phyloP scores from a whole-genome alignment of 2,888 invertebrate genomes.

The Sicus ferrugineus region DNA sequence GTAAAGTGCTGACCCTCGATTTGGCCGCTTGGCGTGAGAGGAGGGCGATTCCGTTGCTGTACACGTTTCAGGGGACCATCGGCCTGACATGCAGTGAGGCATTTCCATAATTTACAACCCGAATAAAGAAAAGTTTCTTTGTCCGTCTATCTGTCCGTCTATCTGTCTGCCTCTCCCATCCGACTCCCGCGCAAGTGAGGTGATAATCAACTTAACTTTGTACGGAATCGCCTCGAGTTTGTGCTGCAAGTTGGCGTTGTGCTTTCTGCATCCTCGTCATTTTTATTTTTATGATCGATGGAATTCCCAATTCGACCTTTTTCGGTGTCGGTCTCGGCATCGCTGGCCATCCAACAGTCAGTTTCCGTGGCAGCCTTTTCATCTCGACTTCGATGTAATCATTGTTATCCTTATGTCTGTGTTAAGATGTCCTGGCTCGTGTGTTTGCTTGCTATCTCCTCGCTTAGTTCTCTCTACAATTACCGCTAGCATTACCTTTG shows the following conservation, averaged over 20 bases:
- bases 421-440: conserved; percentile 25
- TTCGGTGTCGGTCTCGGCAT: conserved; percentile 33
- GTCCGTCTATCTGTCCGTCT: not conserved
- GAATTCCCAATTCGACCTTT: conserved; percentile 61
- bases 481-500: conserved; percentile 45
- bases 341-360: conserved; percentile 37
- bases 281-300: conserved; percentile 63
- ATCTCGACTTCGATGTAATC: conserved; percentile 17
- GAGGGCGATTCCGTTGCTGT: conserved; percentile 10
- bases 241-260: conserved; percentile 45
- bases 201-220: conserved; percentile 52
- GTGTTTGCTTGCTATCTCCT: conserved; percentile 23
- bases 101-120: conserved; percentile 39
- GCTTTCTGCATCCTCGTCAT: conserved; percentile 39
- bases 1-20: conserved; percentile 34
- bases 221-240: conserved; percentile 20
- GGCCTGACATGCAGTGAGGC: not conserved
- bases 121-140: not conserved
- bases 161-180: not conserved
- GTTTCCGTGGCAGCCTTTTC: too few relatives aligned
- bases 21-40: conserved; percentile 8
- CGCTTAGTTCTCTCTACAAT: conserved; percentile 44
- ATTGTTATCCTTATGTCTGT: conserved; percentile 19
- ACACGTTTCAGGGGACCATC: not conserved
- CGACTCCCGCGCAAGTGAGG: conserved; percentile 39